A percentile compares a stretch with the other conserved stretches of the same genome.
These are phyloP conservation scores for Hippocampus comes DNA, from an alignment of 2,113 vertebrate genomes.

Conservation along the genomic window DNA sequence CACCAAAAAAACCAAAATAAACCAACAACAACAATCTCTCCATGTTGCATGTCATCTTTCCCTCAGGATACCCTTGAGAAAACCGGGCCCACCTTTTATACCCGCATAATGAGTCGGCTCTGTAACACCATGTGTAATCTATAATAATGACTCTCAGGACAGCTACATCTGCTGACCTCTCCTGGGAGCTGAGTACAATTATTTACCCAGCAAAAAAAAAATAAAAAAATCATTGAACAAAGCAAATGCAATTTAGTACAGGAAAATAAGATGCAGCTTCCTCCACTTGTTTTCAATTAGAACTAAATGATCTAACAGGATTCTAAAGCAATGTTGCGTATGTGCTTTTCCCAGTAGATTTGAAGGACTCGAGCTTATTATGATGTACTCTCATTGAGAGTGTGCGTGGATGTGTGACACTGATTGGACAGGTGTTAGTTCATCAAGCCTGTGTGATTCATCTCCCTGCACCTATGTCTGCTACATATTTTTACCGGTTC, in stretches of 20 bases:
- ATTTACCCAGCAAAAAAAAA: constrained; percentile 46
- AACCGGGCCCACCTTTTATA: constrained; percentile 30
- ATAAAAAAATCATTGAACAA: constrained; percentile 48
- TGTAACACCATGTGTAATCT: constrained; percentile 53
- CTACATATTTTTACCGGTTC: background rate
- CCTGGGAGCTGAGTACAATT: constrained; percentile 53
- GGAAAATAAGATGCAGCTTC: constrained; percentile 44
- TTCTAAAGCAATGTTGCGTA: constrained; percentile 9
- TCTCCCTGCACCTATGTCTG: background rate
- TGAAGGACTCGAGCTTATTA: constrained; percentile 7
- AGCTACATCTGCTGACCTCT: constrained; percentile 59
- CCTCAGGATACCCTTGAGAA: constrained; percentile 36
- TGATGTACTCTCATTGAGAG: constrained; percentile 18
- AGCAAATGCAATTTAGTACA: constrained; percentile 45
- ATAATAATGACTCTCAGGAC: constrained; percentile 61
- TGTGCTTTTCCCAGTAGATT: constrained; percentile 15
- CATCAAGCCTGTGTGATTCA: constrained; percentile 3
- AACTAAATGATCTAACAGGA: constrained; percentile 14
- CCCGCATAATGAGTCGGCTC: constrained; percentile 47
- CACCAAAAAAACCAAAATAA: background rate
- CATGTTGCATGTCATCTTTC: constrained; percentile 22
- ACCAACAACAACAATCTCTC: background rate
- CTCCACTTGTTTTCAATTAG: constrained; percentile 51
- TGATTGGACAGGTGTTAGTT: constrained; percentile 21
- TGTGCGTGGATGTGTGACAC: constrained; percentile 9